phyloP scores from a whole-genome alignment of 2,797 vertebrate species.

The Tympanoctomys barrerae region DNA sequence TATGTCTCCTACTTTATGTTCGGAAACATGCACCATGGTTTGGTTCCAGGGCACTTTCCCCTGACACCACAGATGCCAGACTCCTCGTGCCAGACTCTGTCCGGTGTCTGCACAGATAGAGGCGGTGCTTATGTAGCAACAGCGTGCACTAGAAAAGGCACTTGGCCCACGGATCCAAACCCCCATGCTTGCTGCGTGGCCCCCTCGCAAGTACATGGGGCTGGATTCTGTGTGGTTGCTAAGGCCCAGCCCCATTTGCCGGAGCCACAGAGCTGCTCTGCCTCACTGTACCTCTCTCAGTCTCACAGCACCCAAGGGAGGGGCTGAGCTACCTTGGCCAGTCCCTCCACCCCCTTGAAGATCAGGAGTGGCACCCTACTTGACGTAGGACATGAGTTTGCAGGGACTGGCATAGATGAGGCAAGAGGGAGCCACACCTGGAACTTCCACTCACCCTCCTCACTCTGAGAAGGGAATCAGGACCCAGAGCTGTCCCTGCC shows the following conservation, averaged over 20 bases:
- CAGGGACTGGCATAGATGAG: slow-evolving; percentile 76
- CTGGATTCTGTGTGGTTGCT: not conserved
- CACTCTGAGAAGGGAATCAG: not conserved
- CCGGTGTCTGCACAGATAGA: not conserved
- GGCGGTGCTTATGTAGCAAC: not conserved
- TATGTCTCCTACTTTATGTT: fast-evolving
- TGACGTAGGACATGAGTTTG: slow-evolving; percentile 80
- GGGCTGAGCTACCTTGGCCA: slow-evolving; percentile 77
- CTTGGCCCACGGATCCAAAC: not conserved
- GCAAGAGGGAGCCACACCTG: slow-evolving; percentile 67
- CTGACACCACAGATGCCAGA: not conserved
- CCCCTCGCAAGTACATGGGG: not conserved
- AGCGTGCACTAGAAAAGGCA: not conserved
- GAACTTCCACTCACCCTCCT: not conserved
- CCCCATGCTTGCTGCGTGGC: not conserved
- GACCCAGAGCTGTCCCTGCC: not conserved
- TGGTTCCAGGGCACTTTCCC: not conserved
- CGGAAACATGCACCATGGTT: not conserved
- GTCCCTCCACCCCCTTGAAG: slow-evolving; percentile 84
- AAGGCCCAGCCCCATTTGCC: not conserved
- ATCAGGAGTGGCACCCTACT: slow-evolving; percentile 78
- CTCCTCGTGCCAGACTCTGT: not conserved
- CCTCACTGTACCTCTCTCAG: not conserved
- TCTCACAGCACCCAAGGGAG: slow-evolving; percentile 81
- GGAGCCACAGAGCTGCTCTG: not conserved